Conservation (phyloP, 2,888 invertebrate genomes). For the Epinotia ramella region DNA sequence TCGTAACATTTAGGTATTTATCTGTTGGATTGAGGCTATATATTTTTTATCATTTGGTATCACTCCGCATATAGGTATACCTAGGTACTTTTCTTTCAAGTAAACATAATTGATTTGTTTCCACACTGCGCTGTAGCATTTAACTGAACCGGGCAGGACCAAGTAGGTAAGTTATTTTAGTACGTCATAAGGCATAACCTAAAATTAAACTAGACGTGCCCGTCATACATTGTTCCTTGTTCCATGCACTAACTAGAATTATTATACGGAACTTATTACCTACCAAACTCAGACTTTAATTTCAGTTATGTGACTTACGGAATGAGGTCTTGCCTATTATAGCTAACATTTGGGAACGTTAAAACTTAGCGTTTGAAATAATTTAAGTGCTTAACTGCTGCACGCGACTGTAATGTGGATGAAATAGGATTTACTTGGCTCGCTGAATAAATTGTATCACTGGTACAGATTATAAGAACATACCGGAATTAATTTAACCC, state of each 20-base stretch:
- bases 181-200: constrained; percentile 39
- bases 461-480: constrained; percentile 6
- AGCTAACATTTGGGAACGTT: constrained; percentile 11
- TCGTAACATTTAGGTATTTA: neutral
- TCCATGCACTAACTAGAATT: constrained; percentile 30
- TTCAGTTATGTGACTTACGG: constrained; percentile 28
- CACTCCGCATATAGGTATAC: neutral
- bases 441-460: constrained; percentile 16
- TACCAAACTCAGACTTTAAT: constrained; percentile 14
- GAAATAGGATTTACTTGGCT: constrained; percentile 9
- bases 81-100: no score
- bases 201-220: constrained; percentile 40
- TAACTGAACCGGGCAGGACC: neutral
- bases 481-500: neutral
- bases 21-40: neutral
- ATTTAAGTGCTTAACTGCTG: constrained; percentile 30
- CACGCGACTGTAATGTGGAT: constrained; percentile 19
- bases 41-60: neutral
- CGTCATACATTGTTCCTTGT: constrained; percentile 41
- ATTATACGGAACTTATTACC: constrained; percentile 29
- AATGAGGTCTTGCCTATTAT: constrained; percentile 22
- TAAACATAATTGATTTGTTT: neutral
- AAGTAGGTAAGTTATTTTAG: constrained; percentile 38
- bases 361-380: constrained; percentile 24
- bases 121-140: constrained; percentile 9